Percentiles rank a stretch among this genome's conserved stretches.
phyloP scores from a whole-genome alignment of 2,888 invertebrate species.

The Diachrysia chrysitis region DNA sequence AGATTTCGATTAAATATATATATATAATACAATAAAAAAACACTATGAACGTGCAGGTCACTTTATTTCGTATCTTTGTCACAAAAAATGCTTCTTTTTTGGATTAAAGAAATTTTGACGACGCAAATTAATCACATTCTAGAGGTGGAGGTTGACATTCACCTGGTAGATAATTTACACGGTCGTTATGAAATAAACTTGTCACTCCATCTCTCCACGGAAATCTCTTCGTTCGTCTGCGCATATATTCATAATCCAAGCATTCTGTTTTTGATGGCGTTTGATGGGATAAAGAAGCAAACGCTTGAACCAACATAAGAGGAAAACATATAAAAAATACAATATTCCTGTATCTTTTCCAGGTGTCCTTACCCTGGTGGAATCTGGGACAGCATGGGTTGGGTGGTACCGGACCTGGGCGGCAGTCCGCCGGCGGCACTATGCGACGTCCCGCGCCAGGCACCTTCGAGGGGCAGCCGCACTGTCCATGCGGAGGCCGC shows the following conservation, averaged over 20 bases:
- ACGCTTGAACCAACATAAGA: slow-evolving; percentile 70
- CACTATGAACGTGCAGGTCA: neutral
- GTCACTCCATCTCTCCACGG: slow-evolving; percentile 97
- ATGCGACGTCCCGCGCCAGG: slow-evolving; percentile 68
- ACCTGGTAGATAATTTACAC: slow-evolving; percentile 88
- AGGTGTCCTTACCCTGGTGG: slow-evolving; percentile 70
- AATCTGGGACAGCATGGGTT: slow-evolving; percentile 74
- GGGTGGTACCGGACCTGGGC: slow-evolving; percentile 66
- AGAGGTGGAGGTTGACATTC: slow-evolving; percentile 76
- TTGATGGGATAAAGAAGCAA: slow-evolving; percentile 62
- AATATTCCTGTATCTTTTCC: slow-evolving; percentile 74
- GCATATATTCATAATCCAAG: slow-evolving; percentile 92
- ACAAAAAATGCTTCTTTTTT: neutral
- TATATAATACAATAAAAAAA: too few species aligned
- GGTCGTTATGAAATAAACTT: slow-evolving; percentile 95
- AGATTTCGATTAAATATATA: neutral
- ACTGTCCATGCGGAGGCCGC: slow-evolving; percentile 62
- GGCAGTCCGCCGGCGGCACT: slow-evolving; percentile 69
- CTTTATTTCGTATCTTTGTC: slow-evolving; percentile 8
- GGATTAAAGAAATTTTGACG: neutral
- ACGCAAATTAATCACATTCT: slow-evolving; percentile 71
- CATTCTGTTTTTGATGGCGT: slow-evolving; percentile 68
- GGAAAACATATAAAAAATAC: slow-evolving; percentile 74
- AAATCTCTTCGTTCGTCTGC: slow-evolving; percentile 93
- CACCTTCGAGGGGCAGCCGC: slow-evolving; percentile 64